Evolutionary conservation across 1,140 invertebrate species (phyloP).

Genomic region (Lepidostoma basale): DNA sequence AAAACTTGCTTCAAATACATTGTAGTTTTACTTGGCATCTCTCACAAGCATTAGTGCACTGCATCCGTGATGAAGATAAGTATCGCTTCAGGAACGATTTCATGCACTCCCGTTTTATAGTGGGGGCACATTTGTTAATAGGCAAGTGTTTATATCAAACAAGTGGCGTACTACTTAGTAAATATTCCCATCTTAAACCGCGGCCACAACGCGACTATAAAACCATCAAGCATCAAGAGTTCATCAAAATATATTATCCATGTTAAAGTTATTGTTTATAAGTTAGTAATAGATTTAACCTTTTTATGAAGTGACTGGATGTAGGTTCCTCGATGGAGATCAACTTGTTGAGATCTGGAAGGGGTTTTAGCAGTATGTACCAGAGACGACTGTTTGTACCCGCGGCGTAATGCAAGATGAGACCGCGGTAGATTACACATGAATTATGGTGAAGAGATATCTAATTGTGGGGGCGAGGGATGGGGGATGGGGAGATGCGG

Average conservation of each 20-base stretch:
- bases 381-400: constrained; percentile 17
- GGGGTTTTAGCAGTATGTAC: neutral
- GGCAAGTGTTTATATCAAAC: constrained; percentile 42
- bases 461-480: constrained; percentile 47
- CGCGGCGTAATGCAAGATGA: constrained; percentile 44
- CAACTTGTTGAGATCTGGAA: constrained; percentile 21
- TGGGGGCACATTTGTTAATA: constrained; percentile 38
- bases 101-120: constrained; percentile 27
- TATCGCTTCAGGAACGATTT: constrained; percentile 8
- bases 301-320: neutral
- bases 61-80: neutral
- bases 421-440: constrained; percentile 48
- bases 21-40: too few species aligned
- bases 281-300: too few species aligned
- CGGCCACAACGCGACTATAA: neutral
- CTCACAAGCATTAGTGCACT: constrained; percentile 10
- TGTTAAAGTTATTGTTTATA: too few species aligned
- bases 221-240: too few species aligned
- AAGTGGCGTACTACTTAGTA: constrained; percentile 36
- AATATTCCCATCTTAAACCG: constrained; percentile 36
- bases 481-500: neutral
- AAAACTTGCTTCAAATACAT: too few species aligned
- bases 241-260: too few species aligned
- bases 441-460: constrained; percentile 50
- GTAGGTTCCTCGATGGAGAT: neutral